Conservation (phyloP, 2,888 invertebrate species). For the Polydrusus pterygomalis region DNA sequence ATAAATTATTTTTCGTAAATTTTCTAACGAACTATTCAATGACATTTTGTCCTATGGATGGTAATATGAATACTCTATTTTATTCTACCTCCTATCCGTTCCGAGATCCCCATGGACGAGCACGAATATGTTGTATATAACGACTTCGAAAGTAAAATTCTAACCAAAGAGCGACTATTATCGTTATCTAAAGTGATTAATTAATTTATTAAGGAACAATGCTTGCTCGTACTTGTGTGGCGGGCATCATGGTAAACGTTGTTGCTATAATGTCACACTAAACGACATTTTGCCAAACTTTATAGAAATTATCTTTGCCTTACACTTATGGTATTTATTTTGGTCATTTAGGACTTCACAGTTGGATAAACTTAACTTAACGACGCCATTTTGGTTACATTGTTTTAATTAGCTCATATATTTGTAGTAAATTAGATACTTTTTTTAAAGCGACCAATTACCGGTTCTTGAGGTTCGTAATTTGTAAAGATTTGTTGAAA, state of each 20-base stretch:
- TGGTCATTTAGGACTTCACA: neutral
- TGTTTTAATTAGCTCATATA: neutral
- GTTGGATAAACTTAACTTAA: neutral
- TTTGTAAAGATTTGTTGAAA: no score
- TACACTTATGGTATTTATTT: slow-evolving; percentile 11
- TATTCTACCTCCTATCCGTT: no score
- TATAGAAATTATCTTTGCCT: neutral
- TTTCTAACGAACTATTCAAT: no score
- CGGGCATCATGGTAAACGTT: neutral
- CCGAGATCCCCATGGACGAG: no score
- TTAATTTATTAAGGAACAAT: slow-evolving; percentile 16
- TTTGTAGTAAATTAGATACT: no score
- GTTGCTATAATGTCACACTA: slow-evolving; percentile 5
- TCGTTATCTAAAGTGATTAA: slow-evolving; percentile 3
- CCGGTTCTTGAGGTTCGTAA: no score
- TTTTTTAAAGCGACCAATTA: no score
- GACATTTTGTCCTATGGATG: no score
- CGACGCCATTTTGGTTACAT: neutral
- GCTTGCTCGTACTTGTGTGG: neutral
- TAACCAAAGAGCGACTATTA: neutral
- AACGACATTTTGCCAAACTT: slow-evolving; percentile 12
- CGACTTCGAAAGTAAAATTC: neutral
- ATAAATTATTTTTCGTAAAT: no score
- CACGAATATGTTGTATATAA: neutral
- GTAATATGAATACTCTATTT: no score